Evolutionary conservation across 1,140 invertebrate genomes (phyloP), one percentile per base, ranked within the genome.

Genomic region (Globodera rostochiensis): DNA sequence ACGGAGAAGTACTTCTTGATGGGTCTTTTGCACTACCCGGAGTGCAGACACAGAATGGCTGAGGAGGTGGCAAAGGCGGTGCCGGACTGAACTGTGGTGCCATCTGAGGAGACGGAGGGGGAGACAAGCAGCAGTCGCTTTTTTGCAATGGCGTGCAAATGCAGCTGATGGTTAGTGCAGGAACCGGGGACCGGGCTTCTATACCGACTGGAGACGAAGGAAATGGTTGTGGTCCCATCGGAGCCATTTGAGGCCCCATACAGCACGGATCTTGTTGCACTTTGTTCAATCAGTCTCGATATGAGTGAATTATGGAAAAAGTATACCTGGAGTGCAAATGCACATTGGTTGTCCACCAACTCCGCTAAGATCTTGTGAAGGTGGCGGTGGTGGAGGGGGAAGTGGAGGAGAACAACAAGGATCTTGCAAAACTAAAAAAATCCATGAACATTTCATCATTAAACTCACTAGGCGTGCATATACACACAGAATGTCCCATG

Each of bases 21-120:
- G 50, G 50, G 15, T 69, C 67, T 11, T 7, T 69, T 19, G 8
- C 46, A 4, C 5, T 60, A 77, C 75, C 50, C 9, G 77, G 77
- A 45, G 77, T 78, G 77, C 77, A 78, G 47, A 78, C 47, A 64
- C 77, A 78, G 70, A 78, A 60, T 8, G 77, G 77, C 49, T 78
- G 77, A 50, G 74, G 0, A 46, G 49, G 15, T 5, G 19, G 74
- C 47, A 15, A 47, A 36, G 46, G 19, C 19, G 47, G 74, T 19
- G 11, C 13, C 57, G 11, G 15, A 64, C 5, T 64, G 13, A 13
- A 19, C 57, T 64, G 57, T 19, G 13, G 57, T 64, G 9, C 69
- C 69, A 71, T 71, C 25, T 60, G 75, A 21, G 57, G 75, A 5
- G 50, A 50, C 13, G 75, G 75, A 36, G 77, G 77, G 36, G 47